Percentiles rank a stretch among this genome's conserved stretches.
Conservation (phyloP, 2,888 invertebrate genomes). For the Andricus curvator region DNA sequence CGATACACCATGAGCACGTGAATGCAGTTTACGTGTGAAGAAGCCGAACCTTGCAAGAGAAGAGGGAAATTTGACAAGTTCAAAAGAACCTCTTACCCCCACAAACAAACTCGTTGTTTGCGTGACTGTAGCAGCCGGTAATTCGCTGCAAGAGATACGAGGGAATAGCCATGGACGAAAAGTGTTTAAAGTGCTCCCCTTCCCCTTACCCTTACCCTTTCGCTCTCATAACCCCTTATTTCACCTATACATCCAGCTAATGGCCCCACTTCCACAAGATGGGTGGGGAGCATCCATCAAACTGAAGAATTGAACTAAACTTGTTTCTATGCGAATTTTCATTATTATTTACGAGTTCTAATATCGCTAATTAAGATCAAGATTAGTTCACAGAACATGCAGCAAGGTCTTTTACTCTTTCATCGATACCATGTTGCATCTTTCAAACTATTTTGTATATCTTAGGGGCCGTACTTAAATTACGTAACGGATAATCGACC, state of each 20-base stretch:
- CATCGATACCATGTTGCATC: too few relatives aligned
- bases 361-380: constrained; percentile 34
- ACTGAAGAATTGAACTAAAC: constrained; percentile 32
- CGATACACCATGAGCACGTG: constrained; percentile 30
- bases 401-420: too few relatives aligned
- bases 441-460: too few relatives aligned
- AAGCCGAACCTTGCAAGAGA: not conserved
- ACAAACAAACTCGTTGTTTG: constrained; percentile 39
- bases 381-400: not conserved
- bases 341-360: constrained; percentile 40
- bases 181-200: constrained; percentile 37
- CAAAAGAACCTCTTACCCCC: constrained; percentile 34
- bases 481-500: too few relatives aligned
- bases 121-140: constrained; percentile 26
- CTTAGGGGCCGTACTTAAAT: too few relatives aligned
- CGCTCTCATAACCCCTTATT: constrained; percentile 19
- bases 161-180: constrained; percentile 25
- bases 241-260: constrained; percentile 24
- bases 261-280: constrained; percentile 32
- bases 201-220: not conserved
- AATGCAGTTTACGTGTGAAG: constrained; percentile 11
- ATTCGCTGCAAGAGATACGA: constrained; percentile 34
- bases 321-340: constrained; percentile 15
- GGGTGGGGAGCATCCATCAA: constrained; percentile 38
- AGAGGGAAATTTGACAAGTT: constrained; percentile 38